Evolutionary conservation across 2,797 vertebrate genomes (phyloP), one percentile per base, ranked within the genome.

Genomic region (Pseudotriccus pelzelni): DNA sequence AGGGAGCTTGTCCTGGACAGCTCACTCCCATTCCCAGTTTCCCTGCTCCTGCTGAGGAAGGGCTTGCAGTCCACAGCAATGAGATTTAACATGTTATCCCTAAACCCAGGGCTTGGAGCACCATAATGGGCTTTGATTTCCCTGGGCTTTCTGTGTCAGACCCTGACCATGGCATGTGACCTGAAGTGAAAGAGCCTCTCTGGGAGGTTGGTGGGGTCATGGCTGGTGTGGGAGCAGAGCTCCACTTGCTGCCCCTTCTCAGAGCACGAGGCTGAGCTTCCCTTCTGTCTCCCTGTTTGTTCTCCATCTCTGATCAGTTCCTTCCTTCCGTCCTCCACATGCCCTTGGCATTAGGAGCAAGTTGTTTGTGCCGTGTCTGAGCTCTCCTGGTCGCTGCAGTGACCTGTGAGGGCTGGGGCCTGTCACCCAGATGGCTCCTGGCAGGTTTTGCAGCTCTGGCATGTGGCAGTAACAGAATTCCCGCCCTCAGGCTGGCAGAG

Each of bases 401-500:
- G 50, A 20, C 27, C 27, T 50, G 49, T 28, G 49, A 59, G 14
- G 36, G 39, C 72, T 79, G 75, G 14, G 19, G 22, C 47, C n/a
- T 4, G 2, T 44, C n/a, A 18, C 23, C 70, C 44, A 12, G 10
- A 21, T 34, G 23, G 16, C 22, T 14, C 27, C 32, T 16, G 7
- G 28, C 36, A 34, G 52, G 34, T 34, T 81, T 41, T 39, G 37
- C 22, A 16, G 49, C 53, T 72, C 22, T 21, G 37, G 5, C 10
- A 2, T 2, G 3, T 56, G 68, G 10, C 10, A 5, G 16, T 94
- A 67, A 89, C 60, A 5, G 0, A n/a, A 19, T 59, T 74, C 84
- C 32, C 32, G 19, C 49, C 47, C 2, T 2, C 92, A 99, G 99
- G 97, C 96, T 99, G 97, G 99, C 99, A 32, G 99, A 99, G 96